Conservation (phyloP, 2,888 invertebrate genomes). For the Calameuta idolon region DNA sequence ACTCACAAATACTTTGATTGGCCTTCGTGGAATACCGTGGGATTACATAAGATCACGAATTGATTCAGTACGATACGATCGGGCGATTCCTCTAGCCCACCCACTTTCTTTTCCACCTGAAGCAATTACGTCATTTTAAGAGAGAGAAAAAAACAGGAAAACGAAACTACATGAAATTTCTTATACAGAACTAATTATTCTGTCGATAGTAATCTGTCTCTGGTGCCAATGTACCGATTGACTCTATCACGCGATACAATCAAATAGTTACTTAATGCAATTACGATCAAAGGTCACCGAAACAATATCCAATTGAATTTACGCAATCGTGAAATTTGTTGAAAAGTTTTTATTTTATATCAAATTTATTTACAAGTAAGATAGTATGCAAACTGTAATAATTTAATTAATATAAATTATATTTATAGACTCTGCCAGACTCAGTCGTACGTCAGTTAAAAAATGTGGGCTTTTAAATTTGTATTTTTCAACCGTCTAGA, state of each 20-base stretch:
- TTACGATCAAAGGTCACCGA: neutral
- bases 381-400: neutral
- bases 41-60: neutral
- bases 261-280: neutral
- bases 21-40: neutral
- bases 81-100: neutral
- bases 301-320: neutral
- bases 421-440: neutral
- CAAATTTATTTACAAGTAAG: neutral
- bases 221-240: neutral
- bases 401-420: neutral
- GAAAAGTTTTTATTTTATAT: neutral
- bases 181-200: neutral
- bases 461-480: neutral
- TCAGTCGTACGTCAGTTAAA: neutral
- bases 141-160: neutral
- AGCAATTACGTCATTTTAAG: neutral
- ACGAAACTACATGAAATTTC: neutral
- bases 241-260: neutral
- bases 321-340: neutral
- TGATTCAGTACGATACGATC: neutral
- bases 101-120: neutral
- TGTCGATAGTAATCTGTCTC: neutral
- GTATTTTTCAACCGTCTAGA: slow-evolving; percentile 19
- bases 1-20: neutral